Percentiles rank a stretch among this genome's conserved stretches.
These are phyloP conservation scores for Crocallis elinguaria DNA, from an alignment of 2,888 invertebrate species.

Conservation along the genomic window DNA sequence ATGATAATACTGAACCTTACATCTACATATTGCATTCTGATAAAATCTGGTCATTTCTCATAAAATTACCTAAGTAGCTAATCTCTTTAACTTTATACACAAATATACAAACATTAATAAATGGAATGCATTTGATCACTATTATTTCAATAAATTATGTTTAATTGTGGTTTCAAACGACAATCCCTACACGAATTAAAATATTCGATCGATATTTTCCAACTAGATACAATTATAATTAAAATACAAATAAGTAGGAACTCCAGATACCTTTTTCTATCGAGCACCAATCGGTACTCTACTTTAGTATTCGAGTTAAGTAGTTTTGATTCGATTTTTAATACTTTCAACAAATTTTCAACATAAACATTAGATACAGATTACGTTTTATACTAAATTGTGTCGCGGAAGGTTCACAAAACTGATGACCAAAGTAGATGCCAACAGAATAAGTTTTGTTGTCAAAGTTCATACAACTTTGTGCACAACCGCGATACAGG, in stretches of 20 bases:
- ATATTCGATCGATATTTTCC: slow-evolving; percentile 25
- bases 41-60: slow-evolving; percentile 82
- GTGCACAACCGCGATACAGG: slow-evolving; percentile 39
- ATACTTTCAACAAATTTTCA: slow-evolving; percentile 41
- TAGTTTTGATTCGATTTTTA: slow-evolving; percentile 37
- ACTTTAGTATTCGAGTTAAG: slow-evolving; percentile 69
- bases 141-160: slow-evolving; percentile 11
- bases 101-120: slow-evolving; percentile 67
- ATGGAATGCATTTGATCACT: slow-evolving; percentile 67
- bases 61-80: slow-evolving; percentile 63
- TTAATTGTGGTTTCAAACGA: slow-evolving; percentile 11
- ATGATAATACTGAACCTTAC: slow-evolving; percentile 81
- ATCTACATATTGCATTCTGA: slow-evolving; percentile 83
- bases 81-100: slow-evolving; percentile 68
- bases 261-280: slow-evolving; percentile 74
- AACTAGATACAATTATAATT: slow-evolving; percentile 39
- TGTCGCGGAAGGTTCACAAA: slow-evolving; percentile 23
- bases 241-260: slow-evolving; percentile 73
- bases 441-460: not conserved
- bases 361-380: slow-evolving; percentile 37
- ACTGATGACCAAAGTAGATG: not conserved
- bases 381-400: slow-evolving; percentile 23
- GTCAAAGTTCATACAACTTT: not conserved
- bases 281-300: slow-evolving; percentile 39
- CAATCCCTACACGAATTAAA: slow-evolving; percentile 23